Evolutionary conservation across 2,113 vertebrate species (phyloP), one percentile per base, ranked within the genome.

Genomic region (Sander lucioperca): DNA sequence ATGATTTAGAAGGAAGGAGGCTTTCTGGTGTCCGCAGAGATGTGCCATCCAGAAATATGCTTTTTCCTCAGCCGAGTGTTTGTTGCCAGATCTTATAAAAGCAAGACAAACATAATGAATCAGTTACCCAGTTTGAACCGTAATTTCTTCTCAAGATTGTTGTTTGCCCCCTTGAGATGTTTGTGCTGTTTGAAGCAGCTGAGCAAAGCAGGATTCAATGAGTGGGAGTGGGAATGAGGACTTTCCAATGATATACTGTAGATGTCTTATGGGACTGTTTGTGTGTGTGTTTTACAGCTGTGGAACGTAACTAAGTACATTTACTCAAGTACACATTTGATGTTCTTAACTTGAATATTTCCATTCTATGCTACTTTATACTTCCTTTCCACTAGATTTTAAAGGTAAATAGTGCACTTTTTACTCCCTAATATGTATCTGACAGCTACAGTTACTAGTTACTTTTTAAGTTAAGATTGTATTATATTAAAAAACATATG

Each of bases 41-140:
- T 69, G 77, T 86, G 82, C 89, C 89, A 82, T 93, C 77, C 87
- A 86, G 80, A 84, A 86, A 88, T 86, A 79, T 82, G 73, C 70
- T 82, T 80, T 87, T 80, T 71, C 78, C 65, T 74, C 33, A n/a
- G 72, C 81, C 3, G 18, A 68, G 59, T 25, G 19, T 47, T 74
- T 48, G 54, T 59, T 89, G 83, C 83, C 90, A 90, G 85, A 63
- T 56, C 80, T 87, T 90, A 86, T 82, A 77, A 86, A 91, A 86
- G 53, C 87, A 86, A 80, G 82, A 79, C 67, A 85, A 86, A 88
- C 91, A 88, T 68, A 71, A 85, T 88, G 90, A 87, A 88, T 83
- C 85, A 56, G 54, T 91, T 90, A 91, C 67, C 30, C 69, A 75
- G 77, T 83, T 86, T 85, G 74, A 88, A 65, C 63, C 5, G 59